These are phyloP conservation scores for Lacanobia oleracea DNA, from an alignment of 2,888 invertebrate species.

Conservation along the genomic window DNA sequence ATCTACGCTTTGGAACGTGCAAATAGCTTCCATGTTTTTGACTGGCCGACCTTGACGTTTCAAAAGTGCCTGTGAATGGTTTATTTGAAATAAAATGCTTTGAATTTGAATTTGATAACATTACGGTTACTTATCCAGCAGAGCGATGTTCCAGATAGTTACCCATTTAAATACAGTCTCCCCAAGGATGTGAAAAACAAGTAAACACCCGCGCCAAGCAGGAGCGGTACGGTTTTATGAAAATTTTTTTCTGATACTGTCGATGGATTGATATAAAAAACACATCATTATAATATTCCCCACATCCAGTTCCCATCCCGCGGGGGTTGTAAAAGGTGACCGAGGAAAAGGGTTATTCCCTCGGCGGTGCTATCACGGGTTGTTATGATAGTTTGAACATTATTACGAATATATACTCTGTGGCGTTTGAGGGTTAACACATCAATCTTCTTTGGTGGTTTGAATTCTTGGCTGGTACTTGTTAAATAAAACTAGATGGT, in stretches of 20 bases:
- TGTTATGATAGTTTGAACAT: slow-evolving; percentile 46
- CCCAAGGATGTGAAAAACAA: too few relatives aligned
- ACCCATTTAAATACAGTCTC: too few relatives aligned
- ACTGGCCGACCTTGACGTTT: too few relatives aligned
- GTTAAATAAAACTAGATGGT: neutral
- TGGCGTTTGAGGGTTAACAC: slow-evolving; percentile 21
- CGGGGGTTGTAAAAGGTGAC: slow-evolving; percentile 35
- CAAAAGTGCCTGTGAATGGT: too few relatives aligned
- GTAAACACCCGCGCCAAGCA: too few relatives aligned
- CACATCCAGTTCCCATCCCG: neutral
- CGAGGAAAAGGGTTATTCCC: slow-evolving; percentile 51
- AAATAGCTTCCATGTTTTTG: too few relatives aligned
- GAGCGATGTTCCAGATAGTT: too few relatives aligned
- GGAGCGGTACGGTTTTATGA: too few relatives aligned
- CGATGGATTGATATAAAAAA: slow-evolving; percentile 7
- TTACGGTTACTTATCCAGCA: too few relatives aligned
- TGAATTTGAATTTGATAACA: too few relatives aligned
- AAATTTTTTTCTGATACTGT: neutral
- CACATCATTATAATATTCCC: neutral
- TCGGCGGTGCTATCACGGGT: slow-evolving; percentile 10
- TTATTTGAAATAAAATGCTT: too few relatives aligned
- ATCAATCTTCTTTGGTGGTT: slow-evolving; percentile 24
- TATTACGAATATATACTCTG: slow-evolving; percentile 39
- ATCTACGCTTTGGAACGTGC: too few relatives aligned
- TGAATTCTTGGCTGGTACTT: neutral